Conservation (phyloP, 2,888 invertebrate genomes). For the Plebejus argus region DNA sequence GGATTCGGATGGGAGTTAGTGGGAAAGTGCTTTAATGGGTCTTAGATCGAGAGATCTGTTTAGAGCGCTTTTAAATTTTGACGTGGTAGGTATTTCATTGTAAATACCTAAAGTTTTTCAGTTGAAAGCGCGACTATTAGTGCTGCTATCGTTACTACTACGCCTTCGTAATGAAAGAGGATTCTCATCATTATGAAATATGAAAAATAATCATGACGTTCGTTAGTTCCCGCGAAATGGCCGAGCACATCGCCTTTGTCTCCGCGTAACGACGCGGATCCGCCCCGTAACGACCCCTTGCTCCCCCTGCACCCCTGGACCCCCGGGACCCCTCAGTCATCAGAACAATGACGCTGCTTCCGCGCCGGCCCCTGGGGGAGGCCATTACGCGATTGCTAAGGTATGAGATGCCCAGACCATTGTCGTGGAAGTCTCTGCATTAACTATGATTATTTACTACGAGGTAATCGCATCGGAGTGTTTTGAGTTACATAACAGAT, state of each 20-base stretch:
- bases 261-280: slow-evolving; percentile 70
- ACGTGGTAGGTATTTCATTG: neutral
- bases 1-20: no score
- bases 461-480: neutral
- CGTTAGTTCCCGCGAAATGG: slow-evolving; percentile 54
- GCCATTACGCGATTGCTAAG: slow-evolving; percentile 21
- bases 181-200: slow-evolving; percentile 10
- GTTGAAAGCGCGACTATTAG: neutral
- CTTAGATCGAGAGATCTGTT: neutral
- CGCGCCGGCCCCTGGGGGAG: slow-evolving; percentile 11
- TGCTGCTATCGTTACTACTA: neutral
- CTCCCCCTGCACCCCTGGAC: slow-evolving; percentile 41
- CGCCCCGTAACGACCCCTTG: slow-evolving; percentile 62
- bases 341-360: slow-evolving; percentile 52
- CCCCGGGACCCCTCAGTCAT: slow-evolving; percentile 11
- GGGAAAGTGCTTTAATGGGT: no score
- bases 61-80: neutral
- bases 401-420: slow-evolving; percentile 9
- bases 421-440: neutral
- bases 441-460: slow-evolving; percentile 4
- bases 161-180: neutral
- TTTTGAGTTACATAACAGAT: neutral
- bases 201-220: slow-evolving; percentile 13
- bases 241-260: slow-evolving; percentile 71
- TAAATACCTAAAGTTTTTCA: neutral